Conservation (phyloP, 2,797 vertebrate species). For the Pseudomugil tenellus region DNA sequence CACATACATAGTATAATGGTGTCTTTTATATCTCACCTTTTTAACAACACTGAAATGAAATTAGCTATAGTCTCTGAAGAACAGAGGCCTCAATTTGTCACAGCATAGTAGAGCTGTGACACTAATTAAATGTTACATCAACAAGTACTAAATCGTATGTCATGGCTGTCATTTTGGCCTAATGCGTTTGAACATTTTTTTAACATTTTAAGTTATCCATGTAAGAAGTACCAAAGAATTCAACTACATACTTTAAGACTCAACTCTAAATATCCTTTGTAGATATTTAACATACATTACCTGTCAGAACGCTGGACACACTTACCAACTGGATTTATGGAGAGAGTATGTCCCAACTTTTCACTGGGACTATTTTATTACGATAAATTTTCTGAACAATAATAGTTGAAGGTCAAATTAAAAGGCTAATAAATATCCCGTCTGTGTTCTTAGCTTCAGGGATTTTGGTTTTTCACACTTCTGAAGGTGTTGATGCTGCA, state of each 20-base stretch:
- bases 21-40: not conserved
- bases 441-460: conserved; percentile 24
- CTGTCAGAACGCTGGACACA: no score
- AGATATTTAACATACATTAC: not conserved
- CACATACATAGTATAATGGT: not conserved
- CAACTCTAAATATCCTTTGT: not conserved
- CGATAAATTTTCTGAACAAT: not conserved
- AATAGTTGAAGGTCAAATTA: not conserved
- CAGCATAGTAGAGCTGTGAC: not conserved
- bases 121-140: conserved; percentile 7
- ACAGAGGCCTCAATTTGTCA: conserved; percentile 6
- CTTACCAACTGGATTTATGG: no score
- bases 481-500: conserved; percentile 29
- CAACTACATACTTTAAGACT: conserved; percentile 7
- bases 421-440: conserved; percentile 6
- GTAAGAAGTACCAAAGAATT: not conserved
- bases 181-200: not conserved
- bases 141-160: conserved; percentile 1
- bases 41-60: not conserved
- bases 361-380: not conserved
- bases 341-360: no score
- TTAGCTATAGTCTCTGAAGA: not conserved
- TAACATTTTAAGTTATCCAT: not conserved
- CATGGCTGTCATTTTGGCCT: not conserved
- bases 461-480: conserved; percentile 42